Evolutionary conservation across 2,888 invertebrate genomes (phyloP), one percentile per base, ranked within the genome.

Genomic region (Thereva unica): DNA sequence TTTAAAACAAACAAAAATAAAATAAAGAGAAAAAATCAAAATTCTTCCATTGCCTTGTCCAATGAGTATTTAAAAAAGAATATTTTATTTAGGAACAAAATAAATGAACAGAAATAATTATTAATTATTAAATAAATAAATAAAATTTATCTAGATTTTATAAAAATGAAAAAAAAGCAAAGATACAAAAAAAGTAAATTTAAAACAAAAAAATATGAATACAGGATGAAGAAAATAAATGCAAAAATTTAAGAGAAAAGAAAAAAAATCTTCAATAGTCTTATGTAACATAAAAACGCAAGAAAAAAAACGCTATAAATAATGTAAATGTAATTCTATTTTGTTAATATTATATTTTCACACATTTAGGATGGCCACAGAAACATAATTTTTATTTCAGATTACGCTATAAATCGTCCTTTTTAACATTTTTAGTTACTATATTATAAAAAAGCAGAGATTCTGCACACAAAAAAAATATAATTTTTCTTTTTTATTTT

Each of bases 221-320:
- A 52, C 42, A 41, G 40, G 41, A 38, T 50, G 5, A 37, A 40
- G 50, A 49, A 61, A 7, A 41, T 35, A 61, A 47, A 10, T 49
- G 44, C 34, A 41, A 4, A 34, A 35, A 63, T 38, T 9, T 63
- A 52, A 50, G 41, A 41, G n/a, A 53, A 52, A 64, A 64, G 53
- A 42, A 64, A 64, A 10, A 44, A 64, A 50, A 64, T 52, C 53
- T 53, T 53, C 49, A 64, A 49, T 52, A 64, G 50, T 64, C 35
- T 53, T 53, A 64, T 53, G 44, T 64, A 53, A 64, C 64, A 53
- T 37, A 47, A 38, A 37, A 52, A 41, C 12, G 35, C 53, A 40
- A 53, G 53, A 35, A 53, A 49, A n/a, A 59, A 37, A 59, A 47
- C 23, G 23, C 23, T 47, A 59, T 55, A 47, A 37, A 38, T 38